Base-by-base conservation (phyloP, 2,113 vertebrate genomes). In the Ellobius talpinus region DNA sequence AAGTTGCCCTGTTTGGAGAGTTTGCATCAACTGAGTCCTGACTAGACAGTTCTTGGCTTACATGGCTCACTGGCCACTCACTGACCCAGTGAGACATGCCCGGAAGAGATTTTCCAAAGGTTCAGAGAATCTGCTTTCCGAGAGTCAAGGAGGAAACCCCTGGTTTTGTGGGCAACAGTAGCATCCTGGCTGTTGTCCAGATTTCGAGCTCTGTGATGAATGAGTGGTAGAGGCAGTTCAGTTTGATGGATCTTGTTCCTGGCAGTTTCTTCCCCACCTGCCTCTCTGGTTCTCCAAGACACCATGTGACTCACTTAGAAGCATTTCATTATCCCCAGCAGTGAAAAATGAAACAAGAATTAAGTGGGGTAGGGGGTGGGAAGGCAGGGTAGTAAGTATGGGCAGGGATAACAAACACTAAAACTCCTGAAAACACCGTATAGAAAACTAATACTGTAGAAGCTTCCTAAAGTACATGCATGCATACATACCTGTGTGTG, bases 191-290 rank as follows among this genome's bases (percentile, higher is more conserved):
- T 1, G 8, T n/a, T 36, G 17, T 6, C 65, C 39, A 52, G 17
- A 50, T 65, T 4, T 45, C 11, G 52, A 47, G 10, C 33, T n/a
- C 65, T 10, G 31, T n/a, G 61, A 23, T 0, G 7, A 70, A 14
- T 31, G 16, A 10, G 7, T 1, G 29, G 42, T 4, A 0, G 61
- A 36, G 17, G 6, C 0, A 3, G 45, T 47, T 70, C 16, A 2
- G 29, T 39, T 1, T 6, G 52, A 1, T n/a, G 16, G 9, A 14
- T 21, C 84, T 2, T 19, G 11, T n/a, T 93, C 45, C 45, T 65
- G 50, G 63, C 33, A 91, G 21, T 90, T 17, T 55, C 39, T n/a
- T 65, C 11, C 24, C 26, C 39, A 65, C 55, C 74, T 73, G 3
- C 16, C 31, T 87, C 52, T 95, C 86, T 92, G 36, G 11, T 26